Evolutionary conservation across 1,140 invertebrate species (phyloP), one percentile per base, ranked within the genome.

Genomic region (Drosophila ogumai): DNA sequence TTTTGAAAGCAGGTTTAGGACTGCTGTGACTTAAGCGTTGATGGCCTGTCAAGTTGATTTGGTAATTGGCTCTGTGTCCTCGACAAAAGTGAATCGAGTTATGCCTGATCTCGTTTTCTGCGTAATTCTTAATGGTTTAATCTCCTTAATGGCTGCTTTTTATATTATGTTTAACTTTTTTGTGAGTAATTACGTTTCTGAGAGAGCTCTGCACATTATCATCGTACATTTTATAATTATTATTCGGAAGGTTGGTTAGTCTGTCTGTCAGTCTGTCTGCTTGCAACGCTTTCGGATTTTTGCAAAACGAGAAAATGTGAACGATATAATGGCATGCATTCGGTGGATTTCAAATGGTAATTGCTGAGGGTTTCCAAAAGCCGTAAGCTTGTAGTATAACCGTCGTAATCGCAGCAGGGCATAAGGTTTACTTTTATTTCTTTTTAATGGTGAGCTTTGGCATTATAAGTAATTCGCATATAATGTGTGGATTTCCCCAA

Each of bases 41-140:
- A 79, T 65, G 54, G 72, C 8, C 79, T 82, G 79, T 61, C 60
- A 58, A 49, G 40, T 88, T 69, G 75, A 72, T 85, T 84, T 75
- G 47, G 58, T 65, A 76, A 75, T 85, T 79, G 50, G 47, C 25
- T 3, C 50, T 43, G 32, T 56, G 67, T 72, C 69, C 69, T 73
- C 67, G 43, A 31, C 36, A 49, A 54, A 79, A 75, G 13, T 44
- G 13, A 63, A 72, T 59, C 66, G 32, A 72, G 66, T 59, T 50
- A 17, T 17, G 28, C 6, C 47, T 31, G 22, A 73, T 72, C 67
- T 72, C n/a, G 67, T 59, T 73, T 71, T 50, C 44, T 72, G 52
- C 44, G 36, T 41, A 59, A 72, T 71, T 73, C 67, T 72, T 73
- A 69, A 72, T 72, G 68, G 52, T 44, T 38, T 72, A 58, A 69